Conservation (phyloP, 2,888 invertebrate genomes). For the Epistrophella euchroma region DNA sequence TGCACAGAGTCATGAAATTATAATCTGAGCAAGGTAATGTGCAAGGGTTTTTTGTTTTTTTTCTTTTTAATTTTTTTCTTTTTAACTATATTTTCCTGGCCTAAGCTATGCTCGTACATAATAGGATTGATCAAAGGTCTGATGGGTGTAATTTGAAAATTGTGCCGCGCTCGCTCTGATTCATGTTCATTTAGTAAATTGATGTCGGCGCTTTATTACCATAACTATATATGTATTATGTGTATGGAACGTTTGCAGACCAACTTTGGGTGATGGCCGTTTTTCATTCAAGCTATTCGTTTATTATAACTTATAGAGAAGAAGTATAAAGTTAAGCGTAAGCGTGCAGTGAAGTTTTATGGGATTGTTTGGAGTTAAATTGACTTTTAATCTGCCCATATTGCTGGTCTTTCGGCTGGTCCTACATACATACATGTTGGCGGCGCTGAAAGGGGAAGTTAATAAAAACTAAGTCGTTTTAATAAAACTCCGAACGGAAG, state of each 20-base stretch:
- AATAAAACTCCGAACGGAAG: conserved; percentile 41
- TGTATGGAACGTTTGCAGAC: neutral
- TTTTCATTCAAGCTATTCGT: conserved; percentile 12
- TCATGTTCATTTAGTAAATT: conserved; percentile 73
- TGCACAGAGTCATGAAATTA: conserved; percentile 73
- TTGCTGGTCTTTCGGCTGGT: neutral
- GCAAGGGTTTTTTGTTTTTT: conserved; percentile 35
- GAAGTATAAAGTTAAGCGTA: conserved; percentile 30
- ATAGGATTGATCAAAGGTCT: conserved; percentile 68
- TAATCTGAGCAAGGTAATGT: conserved; percentile 55
- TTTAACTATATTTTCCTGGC: conserved; percentile 3
- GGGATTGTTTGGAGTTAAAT: conserved; percentile 70
- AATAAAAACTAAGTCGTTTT: conserved; percentile 40
- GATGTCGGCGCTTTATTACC: conserved; percentile 72
- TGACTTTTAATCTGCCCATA: conserved; percentile 65
- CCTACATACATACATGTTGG: neutral
- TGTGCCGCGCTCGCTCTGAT: conserved; percentile 42
- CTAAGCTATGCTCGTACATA: conserved; percentile 19
- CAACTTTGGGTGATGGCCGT: conserved; percentile 43
- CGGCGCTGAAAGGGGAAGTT: conserved; percentile 1
- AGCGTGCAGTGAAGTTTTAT: conserved; percentile 71
- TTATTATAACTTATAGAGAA: conserved; percentile 6
- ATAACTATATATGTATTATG: conserved; percentile 44
- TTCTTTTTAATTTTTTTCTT: conserved; percentile 5
- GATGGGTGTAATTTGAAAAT: conserved; percentile 69